Conservation (phyloP, 2,888 invertebrate genomes). For the Dendrolimus pini region DNA sequence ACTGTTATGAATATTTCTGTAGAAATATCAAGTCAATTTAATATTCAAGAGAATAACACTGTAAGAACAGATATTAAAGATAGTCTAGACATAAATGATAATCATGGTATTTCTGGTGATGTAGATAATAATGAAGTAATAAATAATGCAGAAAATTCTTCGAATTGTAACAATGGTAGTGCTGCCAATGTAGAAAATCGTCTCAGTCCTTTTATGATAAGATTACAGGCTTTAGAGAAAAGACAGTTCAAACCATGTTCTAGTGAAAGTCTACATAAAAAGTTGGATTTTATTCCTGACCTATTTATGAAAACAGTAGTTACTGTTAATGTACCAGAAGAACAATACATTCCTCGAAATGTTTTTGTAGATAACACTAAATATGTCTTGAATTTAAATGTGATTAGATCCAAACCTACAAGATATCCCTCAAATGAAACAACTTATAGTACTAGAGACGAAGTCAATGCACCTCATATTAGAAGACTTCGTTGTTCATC, state of each 20-base stretch:
- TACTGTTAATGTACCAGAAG: slow-evolving; percentile 39
- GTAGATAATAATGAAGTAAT: background rate
- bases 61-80: background rate
- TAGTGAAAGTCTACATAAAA: slow-evolving; percentile 20
- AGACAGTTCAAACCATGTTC: slow-evolving; percentile 26
- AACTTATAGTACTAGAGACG: slow-evolving; percentile 34
- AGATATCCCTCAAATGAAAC: slow-evolving; percentile 20
- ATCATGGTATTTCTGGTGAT: background rate
- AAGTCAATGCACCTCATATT: slow-evolving; percentile 37
- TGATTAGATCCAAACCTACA: slow-evolving; percentile 24
- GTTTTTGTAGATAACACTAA: slow-evolving; percentile 38
- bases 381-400: slow-evolving; percentile 43
- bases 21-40: background rate
- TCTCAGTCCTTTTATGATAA: slow-evolving; percentile 11
- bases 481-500: slow-evolving; percentile 30
- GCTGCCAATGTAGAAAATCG: background rate
- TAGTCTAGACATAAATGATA: background rate
- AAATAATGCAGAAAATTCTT: slow-evolving; percentile 1
- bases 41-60: background rate
- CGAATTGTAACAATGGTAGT: background rate
- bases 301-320: slow-evolving; percentile 34
- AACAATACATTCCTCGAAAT: slow-evolving; percentile 41
- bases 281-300: slow-evolving; percentile 43
- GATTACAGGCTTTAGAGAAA: slow-evolving; percentile 30
- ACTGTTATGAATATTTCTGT: background rate